Evolutionary conservation across 2,888 invertebrate species (phyloP).

Genomic region (Rhodophaea formosa): DNA sequence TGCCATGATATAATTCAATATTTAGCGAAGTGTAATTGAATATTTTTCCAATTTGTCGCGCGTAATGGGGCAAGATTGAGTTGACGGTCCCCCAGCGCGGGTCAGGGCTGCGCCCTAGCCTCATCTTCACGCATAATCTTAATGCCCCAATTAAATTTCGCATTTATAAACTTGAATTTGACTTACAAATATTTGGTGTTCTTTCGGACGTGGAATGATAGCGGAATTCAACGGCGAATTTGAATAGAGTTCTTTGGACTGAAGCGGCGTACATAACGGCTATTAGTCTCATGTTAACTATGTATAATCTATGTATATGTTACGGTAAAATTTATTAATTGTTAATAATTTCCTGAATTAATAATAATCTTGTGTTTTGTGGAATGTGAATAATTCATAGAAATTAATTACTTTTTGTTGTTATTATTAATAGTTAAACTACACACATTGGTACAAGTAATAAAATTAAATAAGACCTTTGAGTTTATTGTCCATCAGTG

Average conservation of each 20-base stretch:
- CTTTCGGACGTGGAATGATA: conserved; percentile 7
- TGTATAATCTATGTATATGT: not conserved
- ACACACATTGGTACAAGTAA: too few species aligned
- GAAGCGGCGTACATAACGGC: not conserved
- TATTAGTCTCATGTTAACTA: not conserved
- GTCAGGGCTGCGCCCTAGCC: conserved; percentile 30
- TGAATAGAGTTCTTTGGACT: not conserved
- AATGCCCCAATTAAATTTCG: conserved; percentile 43
- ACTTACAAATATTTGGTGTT: conserved; percentile 20
- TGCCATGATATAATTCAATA: conserved; percentile 80
- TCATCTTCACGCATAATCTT: conserved; percentile 48
- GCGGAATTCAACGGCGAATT: not conserved
- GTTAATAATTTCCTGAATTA: too few species aligned
- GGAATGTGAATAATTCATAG: too few species aligned
- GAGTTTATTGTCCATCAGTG: too few species aligned
- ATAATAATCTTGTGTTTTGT: too few species aligned
- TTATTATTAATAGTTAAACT: too few species aligned
- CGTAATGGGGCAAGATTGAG: conserved; percentile 81
- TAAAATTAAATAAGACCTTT: too few species aligned
- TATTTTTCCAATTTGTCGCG: conserved; percentile 82
- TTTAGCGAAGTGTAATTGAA: conserved; percentile 80
- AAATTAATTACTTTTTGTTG: too few species aligned
- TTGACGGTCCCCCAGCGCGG: conserved; percentile 67
- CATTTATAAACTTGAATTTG: conserved; percentile 26
- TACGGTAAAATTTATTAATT: not conserved